phyloP scores from a whole-genome alignment of 1,140 invertebrate species.

The Littorina saxatilis region DNA sequence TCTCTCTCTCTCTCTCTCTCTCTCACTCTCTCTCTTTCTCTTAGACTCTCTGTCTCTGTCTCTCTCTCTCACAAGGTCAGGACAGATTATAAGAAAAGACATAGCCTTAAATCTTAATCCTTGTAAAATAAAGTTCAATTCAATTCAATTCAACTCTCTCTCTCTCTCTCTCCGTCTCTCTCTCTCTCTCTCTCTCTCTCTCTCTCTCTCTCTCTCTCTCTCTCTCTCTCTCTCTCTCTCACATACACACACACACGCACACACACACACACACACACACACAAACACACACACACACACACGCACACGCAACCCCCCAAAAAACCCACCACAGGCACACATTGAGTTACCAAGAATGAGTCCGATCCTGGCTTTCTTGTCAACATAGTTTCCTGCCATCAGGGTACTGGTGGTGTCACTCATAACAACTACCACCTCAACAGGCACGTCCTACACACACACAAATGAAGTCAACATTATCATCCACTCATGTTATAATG shows the following conservation, averaged over 20 bases:
- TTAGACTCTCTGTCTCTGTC: constrained; percentile 15
- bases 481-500: not conserved
- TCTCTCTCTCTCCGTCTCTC: not conserved
- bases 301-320: too few relatives aligned
- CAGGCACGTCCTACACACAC: constrained; percentile 74
- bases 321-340: too few relatives aligned
- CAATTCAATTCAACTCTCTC: too few relatives aligned
- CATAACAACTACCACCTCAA: constrained; percentile 93
- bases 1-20: constrained; percentile 27
- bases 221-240: too few relatives aligned
- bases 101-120: too few relatives aligned
- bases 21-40: constrained; percentile 23
- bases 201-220: not conserved
- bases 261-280: too few relatives aligned
- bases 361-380: constrained; percentile 89
- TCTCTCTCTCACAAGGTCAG: not conserved
- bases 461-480: not conserved
- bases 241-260: too few relatives aligned
- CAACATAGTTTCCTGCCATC: constrained; percentile 97
- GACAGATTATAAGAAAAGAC: too few relatives aligned
- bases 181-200: constrained; percentile 11
- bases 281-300: too few relatives aligned
- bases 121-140: too few relatives aligned
- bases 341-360: constrained; percentile 87
- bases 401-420: constrained; percentile 98